These are phyloP conservation scores for Agrilus mali DNA, from an alignment of 2,888 invertebrate species.

Conservation along the genomic window DNA sequence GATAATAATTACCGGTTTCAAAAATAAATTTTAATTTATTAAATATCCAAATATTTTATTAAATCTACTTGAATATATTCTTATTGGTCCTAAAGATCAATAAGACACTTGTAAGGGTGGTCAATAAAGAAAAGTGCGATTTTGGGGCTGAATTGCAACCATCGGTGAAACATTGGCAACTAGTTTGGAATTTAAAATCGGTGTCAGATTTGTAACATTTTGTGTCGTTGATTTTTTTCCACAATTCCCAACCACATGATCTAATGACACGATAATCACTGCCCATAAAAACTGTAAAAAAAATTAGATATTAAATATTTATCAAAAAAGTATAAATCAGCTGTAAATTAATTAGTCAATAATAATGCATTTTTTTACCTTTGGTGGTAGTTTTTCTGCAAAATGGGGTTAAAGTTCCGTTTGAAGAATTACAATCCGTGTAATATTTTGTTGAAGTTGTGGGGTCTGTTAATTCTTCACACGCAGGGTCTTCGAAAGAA, in stretches of 20 bases:
- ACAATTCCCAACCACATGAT: constrained; percentile 47
- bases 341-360: background rate
- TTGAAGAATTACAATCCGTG: constrained; percentile 29
- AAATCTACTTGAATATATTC: too few relatives aligned
- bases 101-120: too few relatives aligned
- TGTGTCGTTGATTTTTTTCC: constrained; percentile 25
- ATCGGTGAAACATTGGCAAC: constrained; percentile 50
- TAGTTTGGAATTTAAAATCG: constrained; percentile 48
- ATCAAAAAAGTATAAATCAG: too few relatives aligned
- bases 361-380: constrained; percentile 35
- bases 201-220: constrained; percentile 48
- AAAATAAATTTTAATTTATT: too few relatives aligned
- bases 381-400: constrained; percentile 58
- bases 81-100: too few relatives aligned
- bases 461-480: constrained; percentile 44
- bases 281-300: constrained; percentile 32
- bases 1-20: too few relatives aligned
- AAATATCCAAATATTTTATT: too few relatives aligned
- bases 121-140: too few relatives aligned
- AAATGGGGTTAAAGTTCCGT: constrained; percentile 38
- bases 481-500: constrained; percentile 54
- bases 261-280: constrained; percentile 37
- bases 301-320: too few relatives aligned
- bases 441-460: constrained; percentile 38
- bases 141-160: constrained; percentile 39